Evolutionary conservation across 2,113 vertebrate species (phyloP), one percentile per base, ranked within the genome.

Genomic region (Carassius carassius): DNA sequence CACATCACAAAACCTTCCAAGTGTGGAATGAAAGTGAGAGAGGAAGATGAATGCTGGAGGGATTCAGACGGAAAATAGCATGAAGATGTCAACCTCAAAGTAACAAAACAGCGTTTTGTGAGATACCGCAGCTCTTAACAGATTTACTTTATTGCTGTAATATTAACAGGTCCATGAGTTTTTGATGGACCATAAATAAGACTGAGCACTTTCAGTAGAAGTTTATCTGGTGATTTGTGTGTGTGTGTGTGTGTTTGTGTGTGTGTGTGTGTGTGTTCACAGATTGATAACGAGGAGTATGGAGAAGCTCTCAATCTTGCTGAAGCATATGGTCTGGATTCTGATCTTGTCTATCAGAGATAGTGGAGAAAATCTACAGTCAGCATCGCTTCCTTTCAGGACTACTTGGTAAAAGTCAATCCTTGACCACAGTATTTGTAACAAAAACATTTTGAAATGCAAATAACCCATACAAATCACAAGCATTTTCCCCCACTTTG

Each of bases 271-370:
- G 23, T 88, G 81, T 88, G 47, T 76, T 69, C 69, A 35, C 88
- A 99, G 98, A 99, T 99, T 86, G 98, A 99, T 90, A 99, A 94
- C 85, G 97, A 99, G 91, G 98, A 99, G 84, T 99, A 99, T 2
- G 96, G 95, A 0, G 97, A 98, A 89, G 98, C 97, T 35, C 92
- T 99, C 86, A 96, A 95, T 81, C 92, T 99, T 63, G 97, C 98
- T 62, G 96, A 97, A 0, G 92, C 96, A 0, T 99, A 99, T 0
- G 95, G 95, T 51, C 94, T 99, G 90, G 98, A 99, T 90, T 97
- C 97, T 0, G 98, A 99, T 90, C 96, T 99, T 0, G 98, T 99
- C 3, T 99, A 99, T 92, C 98, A 99, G 93, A 94, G 97, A 65
- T 97, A 99, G 86, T 99, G 97, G 98, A 95, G 98, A 89, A 99